These are phyloP conservation scores for Lithosia quadra DNA, from an alignment of 2,888 invertebrate species.

Conservation along the genomic window DNA sequence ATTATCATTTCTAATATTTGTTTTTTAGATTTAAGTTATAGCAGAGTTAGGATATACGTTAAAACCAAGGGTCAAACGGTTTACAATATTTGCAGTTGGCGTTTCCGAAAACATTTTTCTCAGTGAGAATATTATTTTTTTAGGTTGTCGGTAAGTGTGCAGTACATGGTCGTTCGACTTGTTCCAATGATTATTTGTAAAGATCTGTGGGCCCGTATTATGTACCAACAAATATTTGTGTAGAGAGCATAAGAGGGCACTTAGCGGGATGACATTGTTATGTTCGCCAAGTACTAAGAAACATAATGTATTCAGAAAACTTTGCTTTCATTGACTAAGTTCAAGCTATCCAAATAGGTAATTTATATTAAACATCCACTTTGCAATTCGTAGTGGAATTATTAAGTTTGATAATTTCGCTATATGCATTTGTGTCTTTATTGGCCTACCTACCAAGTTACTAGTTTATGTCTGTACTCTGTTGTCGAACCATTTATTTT, in stretches of 20 bases:
- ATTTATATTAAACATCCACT: too few species aligned
- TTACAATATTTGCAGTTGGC: slow-evolving; percentile 36
- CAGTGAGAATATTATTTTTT: slow-evolving; percentile 40
- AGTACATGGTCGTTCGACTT: slow-evolving; percentile 45
- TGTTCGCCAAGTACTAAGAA: slow-evolving; percentile 61
- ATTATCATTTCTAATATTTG: background rate
- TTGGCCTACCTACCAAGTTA: too few species aligned
- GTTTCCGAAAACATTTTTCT: slow-evolving; percentile 40
- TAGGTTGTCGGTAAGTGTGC: slow-evolving; percentile 39
- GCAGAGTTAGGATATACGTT: background rate
- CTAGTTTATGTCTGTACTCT: too few species aligned
- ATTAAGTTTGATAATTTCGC: too few species aligned
- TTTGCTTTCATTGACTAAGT: slow-evolving; percentile 18
- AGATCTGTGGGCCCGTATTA: slow-evolving; percentile 61
- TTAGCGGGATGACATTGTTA: slow-evolving; percentile 75
- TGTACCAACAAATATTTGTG: slow-evolving; percentile 73
- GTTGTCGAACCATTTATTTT: too few species aligned
- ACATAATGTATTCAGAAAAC: slow-evolving; percentile 47
- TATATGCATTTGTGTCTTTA: too few species aligned
- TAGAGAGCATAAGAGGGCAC: slow-evolving; percentile 75
- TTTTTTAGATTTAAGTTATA: slow-evolving; percentile 26
- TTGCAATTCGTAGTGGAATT: too few species aligned
- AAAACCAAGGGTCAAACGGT: slow-evolving; percentile 15
- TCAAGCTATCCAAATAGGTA: background rate
- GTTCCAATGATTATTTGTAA: slow-evolving; percentile 75